Evolutionary conservation across 2,888 invertebrate species (phyloP), one percentile per base, ranked within the genome.

Genomic region (Papilio gigon): DNA sequence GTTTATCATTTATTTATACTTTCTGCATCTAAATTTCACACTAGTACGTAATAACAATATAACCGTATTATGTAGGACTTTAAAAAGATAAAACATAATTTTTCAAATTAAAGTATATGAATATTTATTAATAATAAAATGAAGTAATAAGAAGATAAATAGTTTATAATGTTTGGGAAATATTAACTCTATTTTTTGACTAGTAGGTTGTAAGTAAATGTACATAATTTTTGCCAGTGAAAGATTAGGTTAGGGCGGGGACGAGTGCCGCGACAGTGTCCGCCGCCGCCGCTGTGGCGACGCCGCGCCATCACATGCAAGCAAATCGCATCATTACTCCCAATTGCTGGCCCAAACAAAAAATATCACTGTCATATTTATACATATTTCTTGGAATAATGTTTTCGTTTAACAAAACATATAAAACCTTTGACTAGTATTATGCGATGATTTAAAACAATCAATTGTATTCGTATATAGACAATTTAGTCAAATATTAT

Each of bases 61-160:
- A n/a, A 17, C n/a, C 3, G 25, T 25, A 30, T 56, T 9, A 30
- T 56, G 27, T 8, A 56, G 53, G 53, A 56, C 17, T 30, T 56
- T 9, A 11, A 30, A n/a, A 56, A 56, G 53, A 56, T 17, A 30
- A 56, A 56, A 50, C 22, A 56, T 56, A 27, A 4, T 25, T 56
- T 56, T 53, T n/a, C n/a, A 4, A 56, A 56, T 30, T 56, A n/a
- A 56, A 17, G 53, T 30, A 30, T 56, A 30, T 56, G 53, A 56
- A 30, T 56, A 56, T 56, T 56, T 56, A 56, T 56, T 56, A 56
- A 56, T 30, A n/a, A 56, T 9, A 30, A 56, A 56, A 56, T 56
- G 8, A 27, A 53, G 53, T 53, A 56, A 12, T 56, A 56, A 9
- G 53, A 56, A 56, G 53, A 56, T 56, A 50, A 50, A 50, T 35